Conservation (phyloP, 2,888 invertebrate species). For the Mesoligia furuncula region DNA sequence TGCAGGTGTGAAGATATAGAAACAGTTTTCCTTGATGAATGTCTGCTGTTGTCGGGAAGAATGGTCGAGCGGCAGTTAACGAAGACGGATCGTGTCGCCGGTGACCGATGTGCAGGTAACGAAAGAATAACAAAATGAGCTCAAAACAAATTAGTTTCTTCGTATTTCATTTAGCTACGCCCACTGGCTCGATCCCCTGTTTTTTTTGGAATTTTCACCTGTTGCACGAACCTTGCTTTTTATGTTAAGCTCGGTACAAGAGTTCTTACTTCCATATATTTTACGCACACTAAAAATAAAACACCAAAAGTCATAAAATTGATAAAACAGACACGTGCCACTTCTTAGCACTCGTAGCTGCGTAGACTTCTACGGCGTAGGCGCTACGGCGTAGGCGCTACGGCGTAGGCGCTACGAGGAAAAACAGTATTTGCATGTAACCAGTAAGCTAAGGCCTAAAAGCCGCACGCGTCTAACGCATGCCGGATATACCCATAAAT, state of each 20-base stretch:
- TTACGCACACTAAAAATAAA: constrained; percentile 37
- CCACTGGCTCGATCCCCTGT: constrained; percentile 3
- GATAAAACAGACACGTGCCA: constrained; percentile 41
- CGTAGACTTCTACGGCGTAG: constrained; percentile 58
- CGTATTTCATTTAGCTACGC: constrained; percentile 34
- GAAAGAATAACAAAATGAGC: constrained; percentile 70
- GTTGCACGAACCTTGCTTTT: constrained; percentile 15
- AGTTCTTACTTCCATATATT: neutral
- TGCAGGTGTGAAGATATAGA: constrained; percentile 70
- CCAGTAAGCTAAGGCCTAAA: constrained; percentile 6
- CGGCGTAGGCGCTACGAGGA: constrained; percentile 1
- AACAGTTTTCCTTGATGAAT: constrained; percentile 79
- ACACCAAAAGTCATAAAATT: constrained; percentile 28
- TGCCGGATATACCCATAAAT: constrained; percentile 50
- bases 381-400: constrained; percentile 51
- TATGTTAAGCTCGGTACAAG: constrained; percentile 4
- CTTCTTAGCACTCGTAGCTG: constrained; percentile 44
- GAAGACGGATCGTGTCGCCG: constrained; percentile 80
- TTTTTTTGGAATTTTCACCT: constrained; percentile 6
- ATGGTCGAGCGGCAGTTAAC: constrained; percentile 75
- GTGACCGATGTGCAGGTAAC: constrained; percentile 79
- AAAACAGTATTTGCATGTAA: constrained; percentile 37
- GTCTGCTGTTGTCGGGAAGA: constrained; percentile 74
- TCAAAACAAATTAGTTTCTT: constrained; percentile 69
- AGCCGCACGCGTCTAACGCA: constrained; percentile 1